phyloP scores from a whole-genome alignment of 2,113 vertebrate genomes.

The Stictonetta naevosa region DNA sequence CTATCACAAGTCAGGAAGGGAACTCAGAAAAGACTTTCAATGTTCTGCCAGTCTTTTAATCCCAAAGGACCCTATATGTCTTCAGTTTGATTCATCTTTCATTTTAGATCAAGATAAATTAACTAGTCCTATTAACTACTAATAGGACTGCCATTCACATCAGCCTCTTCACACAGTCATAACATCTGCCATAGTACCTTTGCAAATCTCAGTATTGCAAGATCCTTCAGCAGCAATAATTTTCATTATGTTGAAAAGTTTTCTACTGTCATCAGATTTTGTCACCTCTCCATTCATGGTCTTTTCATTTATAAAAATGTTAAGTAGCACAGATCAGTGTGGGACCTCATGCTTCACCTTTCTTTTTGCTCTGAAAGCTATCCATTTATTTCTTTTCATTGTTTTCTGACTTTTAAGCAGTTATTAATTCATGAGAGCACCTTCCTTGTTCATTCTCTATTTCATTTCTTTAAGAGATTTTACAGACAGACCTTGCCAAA shows the following conservation, averaged over 20 bases:
- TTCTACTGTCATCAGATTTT: background rate
- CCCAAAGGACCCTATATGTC: background rate
- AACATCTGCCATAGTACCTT: background rate
- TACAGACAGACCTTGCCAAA: background rate
- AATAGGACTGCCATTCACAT: background rate
- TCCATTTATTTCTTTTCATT: background rate
- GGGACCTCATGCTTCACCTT: background rate
- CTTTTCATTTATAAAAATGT: background rate
- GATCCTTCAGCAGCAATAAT: background rate
- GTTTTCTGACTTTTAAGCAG: background rate
- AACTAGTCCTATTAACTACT: background rate
- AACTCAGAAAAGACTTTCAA: background rate
- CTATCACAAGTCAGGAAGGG: background rate
- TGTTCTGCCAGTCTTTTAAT: background rate
- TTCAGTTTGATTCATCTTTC: background rate
- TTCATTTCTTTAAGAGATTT: background rate
- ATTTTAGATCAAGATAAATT: background rate
- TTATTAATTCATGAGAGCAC: background rate
- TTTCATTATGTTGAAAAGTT: background rate
- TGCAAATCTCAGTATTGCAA: background rate
- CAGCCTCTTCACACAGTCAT: background rate
- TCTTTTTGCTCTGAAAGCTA: background rate
- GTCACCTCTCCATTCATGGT: background rate
- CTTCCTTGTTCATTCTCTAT: background rate
- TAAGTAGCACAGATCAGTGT: background rate